Base-by-base conservation (phyloP, 2,113 vertebrate species). In the Sinocyclocheilus anshuiensis region DNA sequence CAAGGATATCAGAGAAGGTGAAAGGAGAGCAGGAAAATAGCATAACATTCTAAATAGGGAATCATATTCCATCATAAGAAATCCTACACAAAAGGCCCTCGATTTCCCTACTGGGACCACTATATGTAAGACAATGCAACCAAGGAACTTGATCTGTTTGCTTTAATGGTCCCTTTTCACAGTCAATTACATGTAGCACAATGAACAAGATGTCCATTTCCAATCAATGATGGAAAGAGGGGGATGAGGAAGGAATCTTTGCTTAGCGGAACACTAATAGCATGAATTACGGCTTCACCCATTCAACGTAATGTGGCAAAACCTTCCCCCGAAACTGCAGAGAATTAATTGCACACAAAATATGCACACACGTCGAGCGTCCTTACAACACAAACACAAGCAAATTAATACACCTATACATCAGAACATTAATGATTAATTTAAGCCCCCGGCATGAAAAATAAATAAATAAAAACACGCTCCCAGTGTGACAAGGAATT, bases 401-500 rank as follows among this genome's bases (percentile, higher is more conserved):
- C 69, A 91, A 90, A 92, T 91, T 77, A 90, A 90, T 89, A 84
- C 89, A 91, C 91, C 89, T 91, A 91, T 92, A 88, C 88, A 93
- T 91, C 90, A 91, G 87, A 89, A 90, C 84, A 55, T 87, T 86
- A 85, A 92, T 87, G 89, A 91, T 90, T 90, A 88, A 89, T 92
- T 81, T 6, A 65, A 78, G 90, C 90, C 90, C 20, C n/a, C 0
- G 86, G 90, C 86, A 39, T 9, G 65, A 81, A 36, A 90, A 92
- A 91, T 92, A 92, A 92, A 94, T 92, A 91, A 92, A 91, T 92
- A 88, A 93, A 91, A 91, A 86, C 26, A 63, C 80, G 85, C 91
- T 89, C 81, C 83, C 71, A 90, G 84, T 86, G 81, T 65, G 90
- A 83, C 71, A 36, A 7, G 50, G 86, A 90, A 89, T 86, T 81